These are phyloP conservation scores for Hucho hucho DNA, from an alignment of 2,113 vertebrate genomes.

Conservation along the genomic window DNA sequence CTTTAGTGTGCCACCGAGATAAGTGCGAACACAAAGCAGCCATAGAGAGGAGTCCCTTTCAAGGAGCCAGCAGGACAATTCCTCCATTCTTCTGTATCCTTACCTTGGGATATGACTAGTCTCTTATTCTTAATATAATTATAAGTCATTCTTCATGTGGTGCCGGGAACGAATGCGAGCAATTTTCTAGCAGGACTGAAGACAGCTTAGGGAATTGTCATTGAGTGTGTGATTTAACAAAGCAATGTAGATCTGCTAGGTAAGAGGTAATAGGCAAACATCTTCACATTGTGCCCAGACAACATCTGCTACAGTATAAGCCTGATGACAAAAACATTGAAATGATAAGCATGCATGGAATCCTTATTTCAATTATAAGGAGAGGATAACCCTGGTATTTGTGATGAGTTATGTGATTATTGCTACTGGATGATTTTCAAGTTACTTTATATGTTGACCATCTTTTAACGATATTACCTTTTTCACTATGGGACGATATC, in stretches of 20 bases:
- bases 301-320: not conserved
- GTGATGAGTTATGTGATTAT: not conserved
- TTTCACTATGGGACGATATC: not conserved
- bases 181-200: not conserved
- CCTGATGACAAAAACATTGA: not conserved
- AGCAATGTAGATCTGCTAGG: not conserved
- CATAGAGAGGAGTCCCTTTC: not conserved
- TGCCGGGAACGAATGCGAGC: not conserved
- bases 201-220: not conserved
- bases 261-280: not conserved
- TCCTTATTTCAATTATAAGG: not conserved
- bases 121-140: not conserved
- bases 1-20: conserved; percentile 9
- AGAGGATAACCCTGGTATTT: not conserved
- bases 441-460: too few relatives aligned
- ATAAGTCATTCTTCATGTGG: not conserved
- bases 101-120: not conserved
- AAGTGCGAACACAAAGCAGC: not conserved
- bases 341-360: not conserved
- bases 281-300: not conserved
- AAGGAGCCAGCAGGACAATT: conserved; percentile 4
- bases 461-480: not conserved
- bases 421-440: too few relatives aligned
- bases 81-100: not conserved
- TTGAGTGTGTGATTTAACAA: not conserved